Conservation (phyloP, 2,888 invertebrate genomes). For the Drosophila incognita region DNA sequence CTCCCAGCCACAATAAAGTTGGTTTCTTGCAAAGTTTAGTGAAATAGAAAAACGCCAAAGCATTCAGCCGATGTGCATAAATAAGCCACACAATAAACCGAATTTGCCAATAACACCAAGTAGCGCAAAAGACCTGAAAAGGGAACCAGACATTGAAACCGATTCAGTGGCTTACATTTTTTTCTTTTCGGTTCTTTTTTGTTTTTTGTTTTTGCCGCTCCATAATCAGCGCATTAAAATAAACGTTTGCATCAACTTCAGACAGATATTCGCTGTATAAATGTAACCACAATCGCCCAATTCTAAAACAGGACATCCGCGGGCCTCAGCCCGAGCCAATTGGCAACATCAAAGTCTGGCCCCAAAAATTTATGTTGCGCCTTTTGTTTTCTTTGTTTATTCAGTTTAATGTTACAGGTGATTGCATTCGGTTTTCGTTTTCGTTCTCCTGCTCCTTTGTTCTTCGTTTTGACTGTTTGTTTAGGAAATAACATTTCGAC, state of each 20-base stretch:
- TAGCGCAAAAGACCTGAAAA: constrained; percentile 41
- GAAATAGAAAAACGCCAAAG: constrained; percentile 62
- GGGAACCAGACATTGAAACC: constrained; percentile 51
- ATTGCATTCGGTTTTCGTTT: constrained; percentile 66
- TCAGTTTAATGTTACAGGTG: constrained; percentile 77
- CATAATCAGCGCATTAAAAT: constrained; percentile 70
- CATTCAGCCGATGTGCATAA: constrained; percentile 61
- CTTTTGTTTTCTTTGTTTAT: constrained; percentile 67
- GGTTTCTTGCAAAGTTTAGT: constrained; percentile 55
- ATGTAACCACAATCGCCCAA: constrained; percentile 28
- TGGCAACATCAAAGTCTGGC: constrained; percentile 75
- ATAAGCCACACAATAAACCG: constrained; percentile 64
- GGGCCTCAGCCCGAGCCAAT: constrained; percentile 41
- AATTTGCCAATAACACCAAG: constrained; percentile 67
- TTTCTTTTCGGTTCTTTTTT: constrained; percentile 14
- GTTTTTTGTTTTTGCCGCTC: constrained; percentile 37
- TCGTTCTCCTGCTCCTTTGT: background rate
- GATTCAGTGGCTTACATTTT: constrained; percentile 58
- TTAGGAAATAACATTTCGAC: constrained; percentile 69
- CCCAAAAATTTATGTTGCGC: constrained; percentile 55
- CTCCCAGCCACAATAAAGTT: constrained; percentile 57
- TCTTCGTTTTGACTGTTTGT: constrained; percentile 48
- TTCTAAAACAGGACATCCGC: constrained; percentile 47
- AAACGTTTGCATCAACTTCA: constrained; percentile 49
- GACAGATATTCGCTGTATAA: constrained; percentile 18